phyloP scores from a whole-genome alignment of 2,113 vertebrate genomes.

The Buteo buteo region DNA sequence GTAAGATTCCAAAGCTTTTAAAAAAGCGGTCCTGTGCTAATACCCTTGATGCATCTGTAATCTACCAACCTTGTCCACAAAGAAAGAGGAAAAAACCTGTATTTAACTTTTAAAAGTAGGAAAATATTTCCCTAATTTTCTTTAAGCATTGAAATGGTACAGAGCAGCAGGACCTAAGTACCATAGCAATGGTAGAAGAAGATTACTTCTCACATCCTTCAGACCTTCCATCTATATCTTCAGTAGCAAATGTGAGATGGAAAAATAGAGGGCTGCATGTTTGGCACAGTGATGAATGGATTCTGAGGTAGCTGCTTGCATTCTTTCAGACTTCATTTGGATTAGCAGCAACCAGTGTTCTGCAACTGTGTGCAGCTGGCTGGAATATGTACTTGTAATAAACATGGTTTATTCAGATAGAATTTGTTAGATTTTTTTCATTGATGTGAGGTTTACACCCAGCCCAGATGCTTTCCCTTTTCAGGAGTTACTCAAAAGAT shows the following conservation, averaged over 20 bases:
- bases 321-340: not conserved
- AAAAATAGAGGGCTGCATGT: not conserved
- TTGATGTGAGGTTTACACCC: not conserved
- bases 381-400: not conserved
- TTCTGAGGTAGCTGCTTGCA: not conserved
- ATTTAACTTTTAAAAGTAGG: not conserved
- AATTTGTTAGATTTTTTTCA: not conserved
- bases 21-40: not conserved
- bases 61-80: not conserved
- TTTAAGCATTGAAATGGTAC: not conserved
- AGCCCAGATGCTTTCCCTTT: not conserved
- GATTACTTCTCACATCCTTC: not conserved
- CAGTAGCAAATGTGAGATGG: not conserved
- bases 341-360: not conserved
- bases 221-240: not conserved
- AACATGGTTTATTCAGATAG: not conserved
- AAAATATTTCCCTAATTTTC: not conserved
- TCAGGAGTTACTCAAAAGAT: not conserved
- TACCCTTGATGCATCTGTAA: not conserved
- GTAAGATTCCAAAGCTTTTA: not conserved
- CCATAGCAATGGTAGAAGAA: not conserved
- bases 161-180: not conserved
- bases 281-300: not conserved
- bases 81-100: not conserved
- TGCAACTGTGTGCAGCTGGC: not conserved